Percentiles rank a stretch among this genome's conserved stretches.
phyloP scores from a whole-genome alignment of 2,797 vertebrate genomes.

The Trachops cirrhosus region DNA sequence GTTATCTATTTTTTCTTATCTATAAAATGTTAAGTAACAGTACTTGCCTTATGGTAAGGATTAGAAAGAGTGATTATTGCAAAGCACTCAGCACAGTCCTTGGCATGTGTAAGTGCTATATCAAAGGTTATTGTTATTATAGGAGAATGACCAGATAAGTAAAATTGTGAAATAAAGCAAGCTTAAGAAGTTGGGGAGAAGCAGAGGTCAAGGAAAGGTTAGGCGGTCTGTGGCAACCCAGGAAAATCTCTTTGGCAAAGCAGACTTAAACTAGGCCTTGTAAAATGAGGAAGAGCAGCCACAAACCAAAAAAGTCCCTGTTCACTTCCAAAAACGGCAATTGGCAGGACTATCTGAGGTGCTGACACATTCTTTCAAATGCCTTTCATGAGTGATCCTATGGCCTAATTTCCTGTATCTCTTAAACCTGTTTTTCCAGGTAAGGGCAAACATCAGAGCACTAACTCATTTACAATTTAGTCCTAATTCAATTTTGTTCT shows the following conservation, averaged over 20 bases:
- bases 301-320: neutral
- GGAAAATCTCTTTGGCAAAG: conserved; percentile 18
- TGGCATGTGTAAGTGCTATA: neutral
- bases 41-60: neutral
- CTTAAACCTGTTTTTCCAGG: conserved; percentile 60
- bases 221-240: neutral
- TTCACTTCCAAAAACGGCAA: conserved; percentile 17
- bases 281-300: neutral
- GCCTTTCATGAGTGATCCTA: conserved; percentile 41
- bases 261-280: neutral
- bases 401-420: conserved; percentile 39
- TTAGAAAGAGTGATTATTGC: neutral
- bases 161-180: neutral
- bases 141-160: neutral
- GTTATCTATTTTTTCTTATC: neutral
- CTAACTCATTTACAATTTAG: neutral
- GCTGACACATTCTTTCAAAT: conserved; percentile 51
- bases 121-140: neutral
- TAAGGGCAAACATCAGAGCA: neutral
- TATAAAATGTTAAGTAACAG: neutral
- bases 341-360: conserved; percentile 22
- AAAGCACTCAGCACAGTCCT: neutral
- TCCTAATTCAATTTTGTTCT: neutral
- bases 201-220: neutral
- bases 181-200: neutral